Evolutionary conservation across 1,140 invertebrate species (phyloP), one percentile per base, ranked within the genome.

Genomic region (Grapholita molesta): DNA sequence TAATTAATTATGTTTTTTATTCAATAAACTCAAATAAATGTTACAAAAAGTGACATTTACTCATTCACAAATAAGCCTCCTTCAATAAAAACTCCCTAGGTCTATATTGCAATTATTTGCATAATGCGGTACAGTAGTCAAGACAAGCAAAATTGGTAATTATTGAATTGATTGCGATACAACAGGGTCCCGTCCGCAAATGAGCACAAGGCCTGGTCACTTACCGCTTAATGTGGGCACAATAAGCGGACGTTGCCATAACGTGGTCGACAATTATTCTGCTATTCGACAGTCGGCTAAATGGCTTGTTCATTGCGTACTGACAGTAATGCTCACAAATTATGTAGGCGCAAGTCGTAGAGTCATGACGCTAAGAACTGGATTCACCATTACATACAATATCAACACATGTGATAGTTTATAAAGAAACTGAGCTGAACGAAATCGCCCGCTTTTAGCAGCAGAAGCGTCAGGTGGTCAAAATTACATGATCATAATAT

Each of bases 171-270:
- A 68, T 70, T 66, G 53, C 68, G 61, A 64, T 69, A 28, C 38
- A 69, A 64, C 33, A 42, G 52, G 21, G 69, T 42, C 35, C 18
- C 15, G 35, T 67, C 35, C 38, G 32, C 72, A 75, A 84, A 80
- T 76, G 76, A 76, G 80, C 72, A 74, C 82, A 82, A 82, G 78
- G 80, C 64, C 71, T 70, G 64, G 71, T 74, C 77, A 80, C 66
- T 82, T 78, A 75, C 66, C 77, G 80, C 74, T 79, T 73, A 80
- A 79, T 76, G 71, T 71, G 77, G 71, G 72, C 67, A 87, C 86
- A 89, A 89, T 87, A 82, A 82, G 79, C 87, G 84, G 84, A 88
- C 83, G 80, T 82, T 78, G 77, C 82, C 77, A 82, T 86, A 83
- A 74, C 69, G 55, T 15, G 66, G 64, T 75, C 67, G 70, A 79